Evolutionary conservation across 2,113 vertebrate species (phyloP).

Genomic region (Rhegmatorhina hoffmannsi): DNA sequence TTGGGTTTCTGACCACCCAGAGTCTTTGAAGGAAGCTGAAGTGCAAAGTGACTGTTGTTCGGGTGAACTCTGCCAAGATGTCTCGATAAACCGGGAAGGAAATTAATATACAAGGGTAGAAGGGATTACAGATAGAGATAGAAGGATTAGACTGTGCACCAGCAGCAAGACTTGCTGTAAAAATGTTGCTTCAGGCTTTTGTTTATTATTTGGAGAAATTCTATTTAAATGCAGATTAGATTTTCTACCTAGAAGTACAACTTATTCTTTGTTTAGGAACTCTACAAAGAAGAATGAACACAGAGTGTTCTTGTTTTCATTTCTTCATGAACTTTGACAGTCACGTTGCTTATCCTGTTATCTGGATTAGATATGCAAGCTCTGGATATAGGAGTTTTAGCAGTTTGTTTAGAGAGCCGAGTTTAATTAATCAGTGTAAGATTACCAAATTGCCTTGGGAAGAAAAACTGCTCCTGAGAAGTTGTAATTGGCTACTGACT

Average conservation of each 20-base stretch:
- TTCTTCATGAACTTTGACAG: constrained; percentile 18
- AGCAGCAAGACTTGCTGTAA: constrained; percentile 37
- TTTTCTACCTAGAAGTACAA: constrained; percentile 57
- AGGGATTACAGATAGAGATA: constrained; percentile 57
- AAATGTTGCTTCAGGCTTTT: constrained; percentile 67
- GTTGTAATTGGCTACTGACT: constrained; percentile 8
- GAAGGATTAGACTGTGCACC: constrained; percentile 52
- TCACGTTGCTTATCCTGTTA: constrained; percentile 26
- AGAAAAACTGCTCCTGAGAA: background rate
- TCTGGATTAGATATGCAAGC: constrained; percentile 40
- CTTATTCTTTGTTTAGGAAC: constrained; percentile 35
- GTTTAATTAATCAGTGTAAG: constrained; percentile 48
- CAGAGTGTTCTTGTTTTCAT: constrained; percentile 9
- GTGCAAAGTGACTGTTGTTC: background rate
- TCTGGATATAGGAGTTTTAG: background rate
- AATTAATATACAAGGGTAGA: constrained; percentile 44
- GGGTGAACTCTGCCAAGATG: background rate
- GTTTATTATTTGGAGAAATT: constrained; percentile 68
- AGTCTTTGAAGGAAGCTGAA: background rate
- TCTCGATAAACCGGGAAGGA: constrained; percentile 38
- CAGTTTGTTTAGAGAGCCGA: background rate
- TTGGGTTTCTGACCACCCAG: background rate
- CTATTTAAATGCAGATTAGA: constrained; percentile 75
- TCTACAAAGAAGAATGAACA: constrained; percentile 3
- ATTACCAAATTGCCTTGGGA: constrained; percentile 11